These are phyloP conservation scores for Galeopsomyia nigrocyanea DNA, from an alignment of 2,888 invertebrate genomes.

Conservation along the genomic window DNA sequence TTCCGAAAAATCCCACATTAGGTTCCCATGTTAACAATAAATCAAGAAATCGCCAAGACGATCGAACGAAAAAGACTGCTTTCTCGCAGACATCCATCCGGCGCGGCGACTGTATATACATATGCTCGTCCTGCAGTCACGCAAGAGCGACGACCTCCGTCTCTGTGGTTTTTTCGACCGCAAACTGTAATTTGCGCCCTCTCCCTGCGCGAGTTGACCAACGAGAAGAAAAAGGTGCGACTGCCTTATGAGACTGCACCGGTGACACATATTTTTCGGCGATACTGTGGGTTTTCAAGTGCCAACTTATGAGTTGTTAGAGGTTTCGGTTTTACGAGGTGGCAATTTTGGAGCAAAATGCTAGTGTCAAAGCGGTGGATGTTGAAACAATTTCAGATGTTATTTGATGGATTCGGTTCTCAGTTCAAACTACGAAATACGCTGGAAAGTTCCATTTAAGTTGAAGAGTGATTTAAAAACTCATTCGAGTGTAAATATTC, in stretches of 20 bases:
- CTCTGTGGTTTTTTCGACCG: constrained; percentile 39
- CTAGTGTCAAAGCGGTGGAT: too few relatives aligned
- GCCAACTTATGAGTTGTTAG: neutral
- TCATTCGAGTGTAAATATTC: too few relatives aligned
- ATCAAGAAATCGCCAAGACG: constrained; percentile 29
- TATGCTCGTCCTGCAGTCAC: constrained; percentile 35
- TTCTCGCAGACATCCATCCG: constrained; percentile 27
- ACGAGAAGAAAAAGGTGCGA: neutral
- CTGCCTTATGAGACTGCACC: constrained; percentile 16
- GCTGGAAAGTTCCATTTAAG: too few relatives aligned
- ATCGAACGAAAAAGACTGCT: constrained; percentile 1
- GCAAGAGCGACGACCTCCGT: constrained; percentile 45
- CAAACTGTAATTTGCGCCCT: constrained; percentile 48
- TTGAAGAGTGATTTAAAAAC: too few relatives aligned
- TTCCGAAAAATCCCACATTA: too few relatives aligned
- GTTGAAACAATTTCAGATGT: too few relatives aligned
- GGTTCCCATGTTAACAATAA: constrained; percentile 5
- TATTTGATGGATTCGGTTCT: too few relatives aligned
- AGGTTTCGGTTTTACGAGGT: constrained; percentile 34
- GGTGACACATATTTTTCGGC: constrained; percentile 38
- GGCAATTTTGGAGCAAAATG: constrained; percentile 23
- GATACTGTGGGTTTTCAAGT: too few relatives aligned
- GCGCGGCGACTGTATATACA: neutral
- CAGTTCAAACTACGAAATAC: too few relatives aligned
- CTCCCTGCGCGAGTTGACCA: neutral